Conservation (phyloP, 2,797 vertebrate genomes). For the Silurus lanzhouensis region DNA sequence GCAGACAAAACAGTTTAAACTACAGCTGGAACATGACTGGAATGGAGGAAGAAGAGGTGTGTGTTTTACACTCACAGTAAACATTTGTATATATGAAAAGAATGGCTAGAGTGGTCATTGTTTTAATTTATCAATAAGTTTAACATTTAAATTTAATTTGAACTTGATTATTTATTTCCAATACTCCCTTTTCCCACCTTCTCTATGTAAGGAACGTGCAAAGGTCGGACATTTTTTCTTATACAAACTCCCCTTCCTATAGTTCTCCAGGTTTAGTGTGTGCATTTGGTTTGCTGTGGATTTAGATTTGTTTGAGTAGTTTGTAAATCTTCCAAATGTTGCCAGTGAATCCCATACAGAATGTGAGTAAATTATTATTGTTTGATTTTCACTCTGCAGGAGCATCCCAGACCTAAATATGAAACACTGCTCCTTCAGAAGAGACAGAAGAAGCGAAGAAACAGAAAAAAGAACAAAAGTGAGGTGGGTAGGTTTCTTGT, state of each 20-base stretch:
- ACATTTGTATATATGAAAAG: neutral
- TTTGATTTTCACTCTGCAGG: slow-evolving; percentile 68
- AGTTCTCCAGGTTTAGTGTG: slow-evolving; percentile 25
- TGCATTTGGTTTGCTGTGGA: slow-evolving; percentile 50
- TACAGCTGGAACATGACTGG: slow-evolving; percentile 97
- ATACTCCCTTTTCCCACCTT: slow-evolving; percentile 48
- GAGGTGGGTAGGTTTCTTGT: slow-evolving; percentile 73
- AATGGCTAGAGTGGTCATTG: neutral
- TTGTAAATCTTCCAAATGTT: slow-evolving; percentile 2
- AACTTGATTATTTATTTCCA: neutral
- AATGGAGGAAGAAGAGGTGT: slow-evolving; percentile 95
- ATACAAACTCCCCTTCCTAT: slow-evolving; percentile 31
- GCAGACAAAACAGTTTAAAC: slow-evolving; percentile 90
- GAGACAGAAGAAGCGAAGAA: slow-evolving; percentile 77
- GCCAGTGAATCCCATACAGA: neutral
- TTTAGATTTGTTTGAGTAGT: slow-evolving; percentile 46
- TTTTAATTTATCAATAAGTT: neutral
- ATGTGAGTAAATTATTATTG: slow-evolving; percentile 11
- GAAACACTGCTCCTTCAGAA: slow-evolving; percentile 90
- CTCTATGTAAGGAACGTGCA: slow-evolving; percentile 66
- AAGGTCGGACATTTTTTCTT: slow-evolving; percentile 68
- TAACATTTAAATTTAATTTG: slow-evolving; percentile 17
- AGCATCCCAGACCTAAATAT: slow-evolving; percentile 91
- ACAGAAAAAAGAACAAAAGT: slow-evolving; percentile 68
- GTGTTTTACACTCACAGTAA: slow-evolving; percentile 37